Conservation (phyloP, 2,888 invertebrate species). For the Metallyticus violacea region DNA sequence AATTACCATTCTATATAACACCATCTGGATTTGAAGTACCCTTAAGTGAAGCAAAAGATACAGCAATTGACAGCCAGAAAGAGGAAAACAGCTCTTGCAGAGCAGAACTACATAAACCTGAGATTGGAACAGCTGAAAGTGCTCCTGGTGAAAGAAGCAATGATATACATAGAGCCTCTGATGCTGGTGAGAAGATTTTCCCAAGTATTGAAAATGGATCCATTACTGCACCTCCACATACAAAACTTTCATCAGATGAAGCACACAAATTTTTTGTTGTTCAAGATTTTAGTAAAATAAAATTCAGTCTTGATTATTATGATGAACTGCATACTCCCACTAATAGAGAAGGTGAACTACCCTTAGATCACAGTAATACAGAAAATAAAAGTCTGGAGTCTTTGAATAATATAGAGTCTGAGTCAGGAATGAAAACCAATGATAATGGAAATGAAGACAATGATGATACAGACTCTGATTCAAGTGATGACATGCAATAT, state of each 20-base stretch:
- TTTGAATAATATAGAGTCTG: neutral
- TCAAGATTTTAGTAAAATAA: slow-evolving; percentile 82
- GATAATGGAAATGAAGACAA: slow-evolving; percentile 47
- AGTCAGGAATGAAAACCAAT: slow-evolving; percentile 34
- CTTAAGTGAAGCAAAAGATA: slow-evolving; percentile 43
- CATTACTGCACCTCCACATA: neutral
- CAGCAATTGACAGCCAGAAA: neutral
- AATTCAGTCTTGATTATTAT: slow-evolving; percentile 66
- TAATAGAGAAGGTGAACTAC: slow-evolving; percentile 50
- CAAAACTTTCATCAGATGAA: neutral
- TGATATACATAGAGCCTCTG: neutral
- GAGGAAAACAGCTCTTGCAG: neutral
- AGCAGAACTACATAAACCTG: slow-evolving; percentile 30
- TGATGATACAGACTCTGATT: slow-evolving; percentile 56
- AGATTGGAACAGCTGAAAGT: slow-evolving; percentile 34
- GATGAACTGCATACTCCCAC: neutral
- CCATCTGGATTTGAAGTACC: slow-evolving; percentile 81
- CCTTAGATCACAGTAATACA: slow-evolving; percentile 45
- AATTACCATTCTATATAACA: slow-evolving; percentile 88
- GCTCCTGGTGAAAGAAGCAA: neutral
- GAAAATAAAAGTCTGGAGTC: slow-evolving; percentile 40
- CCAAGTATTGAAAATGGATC: neutral
- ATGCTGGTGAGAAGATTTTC: neutral
- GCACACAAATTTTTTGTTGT: slow-evolving; percentile 47
- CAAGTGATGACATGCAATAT: slow-evolving; percentile 65